Conservation (phyloP, 2,888 invertebrate species). For the Rhynchonema sp. region DNA sequence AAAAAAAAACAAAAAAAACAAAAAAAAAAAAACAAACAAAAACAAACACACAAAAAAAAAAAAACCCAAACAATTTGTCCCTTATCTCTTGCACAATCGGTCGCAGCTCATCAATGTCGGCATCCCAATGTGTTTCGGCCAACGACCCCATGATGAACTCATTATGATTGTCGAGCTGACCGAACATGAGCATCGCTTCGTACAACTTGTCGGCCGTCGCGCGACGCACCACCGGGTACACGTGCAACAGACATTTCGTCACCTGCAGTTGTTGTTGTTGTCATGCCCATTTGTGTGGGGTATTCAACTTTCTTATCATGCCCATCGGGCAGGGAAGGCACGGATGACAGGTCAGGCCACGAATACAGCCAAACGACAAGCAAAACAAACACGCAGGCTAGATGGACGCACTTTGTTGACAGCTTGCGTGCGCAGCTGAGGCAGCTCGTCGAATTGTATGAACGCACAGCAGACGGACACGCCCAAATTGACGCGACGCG, state of each 20-base stretch:
- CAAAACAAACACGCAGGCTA: not conserved
- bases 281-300: not conserved
- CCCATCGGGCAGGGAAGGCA: not conserved
- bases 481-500: not conserved
- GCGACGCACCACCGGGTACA: conserved; percentile 3
- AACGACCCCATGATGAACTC: not conserved
- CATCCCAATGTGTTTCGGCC: conserved; percentile 10
- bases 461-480: not conserved
- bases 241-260: not conserved
- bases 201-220: conserved; percentile 18
- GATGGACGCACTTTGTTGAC: not conserved
- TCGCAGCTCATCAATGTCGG: not conserved
- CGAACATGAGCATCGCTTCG: conserved; percentile 15
- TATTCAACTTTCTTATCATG: not conserved
- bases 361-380: not conserved
- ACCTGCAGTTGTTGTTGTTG: not conserved
- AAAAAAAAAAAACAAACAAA: too few species aligned
- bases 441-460: not conserved
- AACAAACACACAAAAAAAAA: too few species aligned
- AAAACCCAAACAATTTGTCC: too few species aligned
- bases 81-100: not conserved
- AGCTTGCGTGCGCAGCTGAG: not conserved
- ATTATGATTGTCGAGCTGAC: conserved; percentile 7
- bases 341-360: not conserved
- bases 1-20: too few species aligned